Conservation (phyloP, 2,888 invertebrate species). For the Drosophila pseudotalamancana region DNA sequence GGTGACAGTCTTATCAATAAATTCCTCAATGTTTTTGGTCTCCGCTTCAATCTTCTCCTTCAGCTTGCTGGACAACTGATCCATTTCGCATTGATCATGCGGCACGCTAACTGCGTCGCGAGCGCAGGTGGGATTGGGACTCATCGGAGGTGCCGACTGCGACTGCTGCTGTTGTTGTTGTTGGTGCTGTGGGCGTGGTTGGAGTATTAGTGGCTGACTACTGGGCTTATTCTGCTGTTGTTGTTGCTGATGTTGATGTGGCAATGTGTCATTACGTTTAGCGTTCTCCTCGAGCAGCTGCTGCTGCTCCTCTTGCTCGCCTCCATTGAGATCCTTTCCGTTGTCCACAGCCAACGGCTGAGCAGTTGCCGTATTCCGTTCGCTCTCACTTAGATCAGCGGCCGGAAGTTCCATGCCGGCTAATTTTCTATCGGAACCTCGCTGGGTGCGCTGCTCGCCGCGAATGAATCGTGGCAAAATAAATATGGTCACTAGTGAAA, state of each 20-base stretch:
- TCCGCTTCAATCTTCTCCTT: constrained; percentile 84
- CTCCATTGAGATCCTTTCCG: constrained; percentile 63
- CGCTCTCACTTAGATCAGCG: constrained; percentile 1
- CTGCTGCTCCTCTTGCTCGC: constrained; percentile 1
- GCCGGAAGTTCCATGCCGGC: constrained; percentile 12
- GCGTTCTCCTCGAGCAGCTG: constrained; percentile 7
- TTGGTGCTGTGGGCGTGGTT: constrained; percentile 51
- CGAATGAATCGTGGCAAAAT: constrained; percentile 82
- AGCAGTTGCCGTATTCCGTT: neutral
- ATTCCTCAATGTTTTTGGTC: constrained; percentile 84
- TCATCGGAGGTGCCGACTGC: constrained; percentile 38
- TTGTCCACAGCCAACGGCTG: constrained; percentile 2
- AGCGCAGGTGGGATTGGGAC: constrained; percentile 54
- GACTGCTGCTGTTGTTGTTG: constrained; percentile 4
- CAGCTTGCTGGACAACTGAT: constrained; percentile 83
- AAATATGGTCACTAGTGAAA: constrained; percentile 82
- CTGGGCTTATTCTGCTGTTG: constrained; percentile 10
- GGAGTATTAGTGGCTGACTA: constrained; percentile 46
- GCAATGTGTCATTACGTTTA: constrained; percentile 56
- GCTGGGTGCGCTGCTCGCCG: constrained; percentile 71
- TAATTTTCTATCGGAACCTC: neutral
- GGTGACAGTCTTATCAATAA: constrained; percentile 84
- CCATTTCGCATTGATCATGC: constrained; percentile 84
- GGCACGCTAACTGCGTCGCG: constrained; percentile 82
- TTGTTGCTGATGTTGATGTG: constrained; percentile 37